A percentile compares a stretch with the other conserved stretches of the same genome.
phyloP scores from a whole-genome alignment of 2,888 invertebrate species.

The Orthosia incerta region DNA sequence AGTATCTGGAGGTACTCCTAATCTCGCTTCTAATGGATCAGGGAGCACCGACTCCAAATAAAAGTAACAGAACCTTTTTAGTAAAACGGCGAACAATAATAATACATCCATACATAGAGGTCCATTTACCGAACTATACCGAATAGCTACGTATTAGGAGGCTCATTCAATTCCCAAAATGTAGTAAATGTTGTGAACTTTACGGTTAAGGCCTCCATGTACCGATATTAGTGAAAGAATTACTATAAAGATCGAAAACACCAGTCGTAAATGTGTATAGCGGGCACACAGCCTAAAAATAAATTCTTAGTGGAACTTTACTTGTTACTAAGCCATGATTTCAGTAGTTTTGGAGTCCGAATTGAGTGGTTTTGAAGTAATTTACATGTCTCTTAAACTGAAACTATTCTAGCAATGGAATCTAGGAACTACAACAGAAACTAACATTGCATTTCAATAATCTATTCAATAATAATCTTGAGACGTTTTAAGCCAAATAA shows the following conservation, averaged over 20 bases:
- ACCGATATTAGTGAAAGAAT: conserved; percentile 79
- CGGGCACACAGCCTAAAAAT: conserved; percentile 45
- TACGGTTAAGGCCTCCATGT: conserved; percentile 79
- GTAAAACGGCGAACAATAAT: conserved; percentile 64
- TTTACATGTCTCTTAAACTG: conserved; percentile 19
- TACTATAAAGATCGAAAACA: conserved; percentile 80
- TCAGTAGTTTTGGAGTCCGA: conserved; percentile 19
- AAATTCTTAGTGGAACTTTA: conserved; percentile 29
- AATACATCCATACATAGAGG: conserved; percentile 63
- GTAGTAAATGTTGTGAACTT: conserved; percentile 78
- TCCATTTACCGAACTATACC: conserved; percentile 67
- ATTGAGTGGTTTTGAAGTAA: conserved; percentile 34
- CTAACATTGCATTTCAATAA: conserved; percentile 15
- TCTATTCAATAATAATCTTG: too few relatives aligned
- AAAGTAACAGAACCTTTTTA: conserved; percentile 59
- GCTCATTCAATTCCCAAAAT: conserved; percentile 79
- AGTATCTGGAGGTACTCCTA: conserved; percentile 21
- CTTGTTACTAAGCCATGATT: conserved; percentile 5
- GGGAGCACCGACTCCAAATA: conserved; percentile 44
- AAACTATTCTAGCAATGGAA: conserved; percentile 21
- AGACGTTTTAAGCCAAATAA: conserved; percentile 1
- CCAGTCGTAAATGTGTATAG: conserved; percentile 74
- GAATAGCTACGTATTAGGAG: conserved; percentile 69
- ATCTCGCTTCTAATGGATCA: conserved; percentile 42
- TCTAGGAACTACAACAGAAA: conserved; percentile 10